These are phyloP conservation scores for Notocelia uddmanniana DNA, from an alignment of 2,888 invertebrate species.

Conservation along the genomic window DNA sequence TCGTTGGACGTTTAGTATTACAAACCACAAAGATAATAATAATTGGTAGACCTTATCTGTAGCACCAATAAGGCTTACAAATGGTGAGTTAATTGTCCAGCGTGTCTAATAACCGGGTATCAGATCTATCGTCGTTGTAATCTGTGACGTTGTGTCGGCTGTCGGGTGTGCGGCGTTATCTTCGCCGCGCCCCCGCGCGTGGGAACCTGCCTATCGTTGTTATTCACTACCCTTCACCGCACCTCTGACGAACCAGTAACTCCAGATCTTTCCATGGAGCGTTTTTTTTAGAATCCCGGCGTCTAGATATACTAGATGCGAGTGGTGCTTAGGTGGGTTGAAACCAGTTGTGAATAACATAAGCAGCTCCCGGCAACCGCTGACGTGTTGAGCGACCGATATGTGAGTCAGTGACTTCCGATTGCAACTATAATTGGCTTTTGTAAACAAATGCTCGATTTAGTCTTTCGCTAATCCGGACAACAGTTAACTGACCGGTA, in stretches of 20 bases:
- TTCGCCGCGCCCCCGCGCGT: neutral
- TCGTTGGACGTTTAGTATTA: neutral
- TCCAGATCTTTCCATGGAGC: too few relatives aligned
- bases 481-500: neutral
- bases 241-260: too few relatives aligned
- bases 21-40: neutral
- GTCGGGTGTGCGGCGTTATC: neutral
- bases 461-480: neutral
- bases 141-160: neutral
- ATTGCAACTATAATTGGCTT: conserved; percentile 1
- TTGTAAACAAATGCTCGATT: conserved; percentile 7
- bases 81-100: neutral
- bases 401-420: neutral
- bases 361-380: neutral
- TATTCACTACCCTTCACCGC: too few relatives aligned
- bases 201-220: neutral
- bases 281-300: too few relatives aligned
- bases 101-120: neutral
- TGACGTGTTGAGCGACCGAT: neutral
- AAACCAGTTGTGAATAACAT: too few relatives aligned
- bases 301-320: too few relatives aligned
- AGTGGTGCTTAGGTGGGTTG: too few relatives aligned
- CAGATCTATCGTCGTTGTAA: neutral
- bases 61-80: neutral
- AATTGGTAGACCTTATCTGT: neutral